phyloP scores from a whole-genome alignment of 2,888 invertebrate genomes.

The Nemotelus pantherinus region DNA sequence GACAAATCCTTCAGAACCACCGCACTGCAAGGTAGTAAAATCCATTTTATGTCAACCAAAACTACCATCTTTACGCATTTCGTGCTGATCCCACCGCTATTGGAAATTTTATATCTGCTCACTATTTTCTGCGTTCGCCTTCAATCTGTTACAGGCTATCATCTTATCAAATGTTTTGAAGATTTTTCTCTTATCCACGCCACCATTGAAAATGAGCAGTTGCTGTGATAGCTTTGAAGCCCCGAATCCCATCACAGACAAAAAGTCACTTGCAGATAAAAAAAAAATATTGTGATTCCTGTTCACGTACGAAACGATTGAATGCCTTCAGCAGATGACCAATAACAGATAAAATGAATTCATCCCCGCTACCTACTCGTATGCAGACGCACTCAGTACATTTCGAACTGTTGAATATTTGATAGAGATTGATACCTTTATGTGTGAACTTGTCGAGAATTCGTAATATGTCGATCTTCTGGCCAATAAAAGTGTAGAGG shows the following conservation, averaged over 20 bases:
- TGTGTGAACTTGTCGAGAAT: slow-evolving; percentile 40
- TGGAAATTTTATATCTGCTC: slow-evolving; percentile 15
- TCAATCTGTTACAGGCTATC: slow-evolving; percentile 15
- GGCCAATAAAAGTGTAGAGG: neutral
- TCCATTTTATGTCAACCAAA: neutral
- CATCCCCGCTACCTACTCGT: slow-evolving; percentile 11
- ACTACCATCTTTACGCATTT: neutral
- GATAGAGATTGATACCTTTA: slow-evolving; percentile 47
- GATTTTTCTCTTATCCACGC: slow-evolving; percentile 11
- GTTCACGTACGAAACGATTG: slow-evolving; percentile 44
- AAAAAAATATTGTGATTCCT: slow-evolving; percentile 30
- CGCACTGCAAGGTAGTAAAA: neutral
- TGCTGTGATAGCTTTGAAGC: neutral
- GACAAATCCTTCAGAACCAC: neutral
- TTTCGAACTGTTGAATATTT: slow-evolving; percentile 42
- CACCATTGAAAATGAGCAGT: neutral
- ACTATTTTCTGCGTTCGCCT: neutral
- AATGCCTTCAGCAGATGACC: slow-evolving; percentile 35
- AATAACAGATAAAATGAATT: slow-evolving; percentile 43
- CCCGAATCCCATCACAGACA: neutral
- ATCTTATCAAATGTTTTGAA: slow-evolving; percentile 29
- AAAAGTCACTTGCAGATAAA: neutral
- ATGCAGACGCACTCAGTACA: slow-evolving; percentile 10
- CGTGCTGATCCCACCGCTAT: neutral
- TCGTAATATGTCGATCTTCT: slow-evolving; percentile 18